A percentile compares a stretch with the other conserved stretches of the same genome.
Evolutionary conservation across 1,140 invertebrate genomes (phyloP).

Genomic region (Lineus longissimus): DNA sequence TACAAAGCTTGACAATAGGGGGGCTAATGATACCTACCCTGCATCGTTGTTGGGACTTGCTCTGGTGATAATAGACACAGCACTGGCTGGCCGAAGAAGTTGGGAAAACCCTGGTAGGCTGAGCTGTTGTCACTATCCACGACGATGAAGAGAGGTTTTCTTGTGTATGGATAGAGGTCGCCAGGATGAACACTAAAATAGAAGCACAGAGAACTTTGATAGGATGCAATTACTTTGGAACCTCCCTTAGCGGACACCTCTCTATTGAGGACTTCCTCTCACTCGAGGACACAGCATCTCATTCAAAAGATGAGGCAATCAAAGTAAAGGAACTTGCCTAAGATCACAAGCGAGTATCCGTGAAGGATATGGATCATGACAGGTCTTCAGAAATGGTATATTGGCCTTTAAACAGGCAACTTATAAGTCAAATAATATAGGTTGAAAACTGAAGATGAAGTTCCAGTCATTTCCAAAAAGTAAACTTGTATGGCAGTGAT

Average conservation of each 20-base stretch:
- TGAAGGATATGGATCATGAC: too few species aligned
- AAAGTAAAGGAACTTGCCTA: background rate
- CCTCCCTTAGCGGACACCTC: too few species aligned
- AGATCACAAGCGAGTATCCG: too few species aligned
- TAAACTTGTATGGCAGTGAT: too few species aligned
- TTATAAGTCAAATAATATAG: too few species aligned
- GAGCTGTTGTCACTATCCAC: conserved; percentile 94
- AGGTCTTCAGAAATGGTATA: too few species aligned
- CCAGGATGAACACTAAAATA: conserved; percentile 75
- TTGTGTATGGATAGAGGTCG: conserved; percentile 85
- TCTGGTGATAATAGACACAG: conserved; percentile 91
- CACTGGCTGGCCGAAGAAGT: conserved; percentile 90
- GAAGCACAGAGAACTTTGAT: background rate
- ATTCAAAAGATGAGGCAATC: too few species aligned
- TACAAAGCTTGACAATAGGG: background rate
- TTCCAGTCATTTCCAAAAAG: too few species aligned
- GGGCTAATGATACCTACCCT: conserved; percentile 58
- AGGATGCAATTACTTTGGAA: background rate
- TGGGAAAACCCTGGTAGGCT: conserved; percentile 84
- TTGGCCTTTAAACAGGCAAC: too few species aligned
- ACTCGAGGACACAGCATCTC: background rate
- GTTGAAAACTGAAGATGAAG: too few species aligned
- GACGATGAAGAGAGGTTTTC: conserved; percentile 88
- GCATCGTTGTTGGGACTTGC: conserved; percentile 77
- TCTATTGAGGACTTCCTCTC: too few species aligned